A percentile compares a stretch with the other conserved stretches of the same genome.
These are phyloP conservation scores for Brachypteracias leptosomus DNA, from an alignment of 2,113 vertebrate species.

Conservation along the genomic window DNA sequence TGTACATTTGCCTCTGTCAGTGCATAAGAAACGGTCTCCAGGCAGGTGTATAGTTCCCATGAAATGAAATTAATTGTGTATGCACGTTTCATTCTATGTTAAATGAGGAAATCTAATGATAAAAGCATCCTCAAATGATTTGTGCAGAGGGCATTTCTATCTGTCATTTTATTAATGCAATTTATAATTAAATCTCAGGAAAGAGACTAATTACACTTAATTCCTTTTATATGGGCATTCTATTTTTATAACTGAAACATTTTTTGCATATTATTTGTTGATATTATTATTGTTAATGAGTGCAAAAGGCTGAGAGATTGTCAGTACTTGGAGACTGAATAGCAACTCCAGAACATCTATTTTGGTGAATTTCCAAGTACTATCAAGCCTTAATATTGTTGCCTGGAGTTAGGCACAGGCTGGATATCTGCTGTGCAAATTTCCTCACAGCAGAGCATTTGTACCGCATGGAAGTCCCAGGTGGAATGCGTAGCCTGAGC, in stretches of 20 bases:
- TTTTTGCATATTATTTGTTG: not conserved
- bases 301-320: not conserved
- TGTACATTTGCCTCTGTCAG: not conserved
- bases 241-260: slow-evolving; percentile 7
- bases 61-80: slow-evolving; percentile 25
- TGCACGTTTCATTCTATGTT: not conserved
- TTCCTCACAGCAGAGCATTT: not conserved
- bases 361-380: not conserved
- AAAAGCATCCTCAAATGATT: slow-evolving; percentile 42
- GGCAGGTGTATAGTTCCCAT: slow-evolving; percentile 1
- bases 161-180: slow-evolving; percentile 47
- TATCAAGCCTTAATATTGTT: not conserved
- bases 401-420: not conserved
- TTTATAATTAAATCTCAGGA: slow-evolving; percentile 64
- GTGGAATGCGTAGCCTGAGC: not conserved
- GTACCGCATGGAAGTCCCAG: not conserved
- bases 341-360: not conserved
- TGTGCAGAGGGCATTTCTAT: slow-evolving; percentile 19
- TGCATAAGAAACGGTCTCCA: not conserved
- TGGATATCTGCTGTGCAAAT: not conserved
- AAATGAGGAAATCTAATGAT: slow-evolving; percentile 41
- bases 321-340: not conserved
- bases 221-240: slow-evolving; percentile 2
- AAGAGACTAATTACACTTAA: slow-evolving; percentile 43
- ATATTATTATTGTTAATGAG: not conserved